Evolutionary conservation across 2,113 vertebrate genomes (phyloP), one percentile per base, ranked within the genome.

Genomic region (Catharus minimus): DNA sequence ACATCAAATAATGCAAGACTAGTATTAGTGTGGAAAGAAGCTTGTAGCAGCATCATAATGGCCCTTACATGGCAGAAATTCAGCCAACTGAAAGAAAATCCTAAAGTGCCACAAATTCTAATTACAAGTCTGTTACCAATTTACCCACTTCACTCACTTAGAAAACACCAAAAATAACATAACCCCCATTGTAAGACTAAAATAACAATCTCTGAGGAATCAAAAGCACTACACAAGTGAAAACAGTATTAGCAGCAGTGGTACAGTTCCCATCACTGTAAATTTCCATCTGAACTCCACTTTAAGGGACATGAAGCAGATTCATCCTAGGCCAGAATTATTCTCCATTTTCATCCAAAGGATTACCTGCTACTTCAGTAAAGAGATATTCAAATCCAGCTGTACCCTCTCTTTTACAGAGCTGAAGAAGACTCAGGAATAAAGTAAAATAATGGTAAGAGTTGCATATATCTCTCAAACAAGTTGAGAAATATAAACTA

Each of bases 31-130:
- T 6, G 16, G 38, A 32, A 83, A 36, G 21, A 39, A 16, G 43
- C 17, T 28, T 1, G 0, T 24, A 36, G 0, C 0, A 68, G 33
- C 11, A 19, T 75, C 36, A 18, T 2, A 2, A 19, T 39, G 7
- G 49, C 10, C 22, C 10, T 44, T 20, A 44, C 4, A 26, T 1
- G 1, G 64, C 36, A 89, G 32, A 84, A 86, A 55, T 46, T 52
- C 4, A 67, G 36, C 1, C 1, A 90, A 76, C 24, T 38, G 10
- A 72, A 82, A 71, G 14, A 77, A 89, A 68, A 28, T 21, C 7
- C 41, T n/a, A 2, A 46, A 15, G 14, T 38, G 33, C 5, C 55
- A 82, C 21, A 75, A 76, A 39, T 26, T 65, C 20, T 49, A 65
- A 19, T n/a, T 60, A 0, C 4, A 57, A 17, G 4, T 30, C 53